Evolutionary conservation across 2,797 vertebrate genomes (phyloP).

Genomic region (Propithecus perrieri): DNA sequence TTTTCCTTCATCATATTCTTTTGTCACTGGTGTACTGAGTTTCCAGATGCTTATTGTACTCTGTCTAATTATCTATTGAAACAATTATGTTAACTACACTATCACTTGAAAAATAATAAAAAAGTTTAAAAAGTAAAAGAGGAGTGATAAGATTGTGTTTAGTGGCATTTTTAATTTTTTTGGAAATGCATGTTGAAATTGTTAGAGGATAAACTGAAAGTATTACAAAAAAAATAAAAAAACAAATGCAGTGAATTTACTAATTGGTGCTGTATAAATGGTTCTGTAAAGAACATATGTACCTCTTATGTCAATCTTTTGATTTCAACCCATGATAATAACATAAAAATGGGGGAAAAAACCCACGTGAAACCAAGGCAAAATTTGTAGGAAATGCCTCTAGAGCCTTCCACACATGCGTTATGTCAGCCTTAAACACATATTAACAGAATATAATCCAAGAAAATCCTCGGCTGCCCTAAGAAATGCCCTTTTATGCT

Average conservation of each 20-base stretch:
- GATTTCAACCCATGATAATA: background rate
- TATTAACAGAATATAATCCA: background rate
- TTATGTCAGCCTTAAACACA: background rate
- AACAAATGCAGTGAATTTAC: background rate
- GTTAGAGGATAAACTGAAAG: background rate
- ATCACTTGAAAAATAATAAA: slow-evolving; percentile 35
- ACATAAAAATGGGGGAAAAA: background rate
- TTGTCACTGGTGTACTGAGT: slow-evolving; percentile 26
- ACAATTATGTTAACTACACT: slow-evolving; percentile 33
- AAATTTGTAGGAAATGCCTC: background rate
- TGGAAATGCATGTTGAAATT: background rate
- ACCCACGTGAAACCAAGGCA: background rate
- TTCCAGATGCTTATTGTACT: slow-evolving; percentile 59
- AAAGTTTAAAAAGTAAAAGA: slow-evolving; percentile 40
- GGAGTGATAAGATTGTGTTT: background rate
- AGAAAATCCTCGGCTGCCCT: background rate
- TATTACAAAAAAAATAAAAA: background rate
- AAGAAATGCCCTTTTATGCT: background rate
- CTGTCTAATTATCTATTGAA: slow-evolving; percentile 56
- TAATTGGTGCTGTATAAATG: background rate
- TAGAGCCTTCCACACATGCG: background rate
- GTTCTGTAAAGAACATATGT: background rate
- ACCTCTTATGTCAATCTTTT: background rate
- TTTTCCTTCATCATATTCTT: slow-evolving; percentile 57
- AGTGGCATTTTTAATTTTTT: background rate